phyloP scores from a whole-genome alignment of 2,888 invertebrate species.

The Masnerella sp. region DNA sequence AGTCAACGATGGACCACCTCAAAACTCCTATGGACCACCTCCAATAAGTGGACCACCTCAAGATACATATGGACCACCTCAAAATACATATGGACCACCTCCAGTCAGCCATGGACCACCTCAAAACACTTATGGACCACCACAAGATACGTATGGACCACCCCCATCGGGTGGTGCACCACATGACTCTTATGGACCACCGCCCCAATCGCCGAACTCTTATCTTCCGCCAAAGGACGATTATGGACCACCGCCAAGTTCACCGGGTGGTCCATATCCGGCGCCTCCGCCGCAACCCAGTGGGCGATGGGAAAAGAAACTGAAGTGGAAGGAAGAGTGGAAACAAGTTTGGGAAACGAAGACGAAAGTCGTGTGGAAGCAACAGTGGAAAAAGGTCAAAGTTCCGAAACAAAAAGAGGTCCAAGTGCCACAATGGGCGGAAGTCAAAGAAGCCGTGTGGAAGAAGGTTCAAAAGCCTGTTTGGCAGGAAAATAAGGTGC shows the following conservation, averaged over 20 bases:
- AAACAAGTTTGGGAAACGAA: constrained; percentile 86
- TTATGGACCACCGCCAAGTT: constrained; percentile 62
- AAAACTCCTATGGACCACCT: constrained; percentile 10
- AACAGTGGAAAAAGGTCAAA: constrained; percentile 86
- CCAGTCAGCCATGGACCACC: background rate
- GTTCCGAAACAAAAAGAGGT: constrained; percentile 79
- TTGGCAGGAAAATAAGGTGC: constrained; percentile 79
- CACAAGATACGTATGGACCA: constrained; percentile 7
- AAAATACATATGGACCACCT: constrained; percentile 9
- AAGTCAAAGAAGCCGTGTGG: constrained; percentile 88
- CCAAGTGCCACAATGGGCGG: constrained; percentile 85
- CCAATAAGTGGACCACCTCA: constrained; percentile 64
- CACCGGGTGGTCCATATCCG: constrained; percentile 40
- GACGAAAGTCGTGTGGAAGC: constrained; percentile 86
- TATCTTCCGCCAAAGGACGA: constrained; percentile 17
- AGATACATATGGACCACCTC: constrained; percentile 24
- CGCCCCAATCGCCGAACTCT: constrained; percentile 42
- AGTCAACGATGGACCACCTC: constrained; percentile 65
- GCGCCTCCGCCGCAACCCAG: constrained; percentile 78
- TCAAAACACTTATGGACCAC: constrained; percentile 40
- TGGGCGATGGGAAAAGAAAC: constrained; percentile 89
- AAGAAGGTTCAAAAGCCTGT: constrained; percentile 86
- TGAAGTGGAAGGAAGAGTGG: constrained; percentile 91
- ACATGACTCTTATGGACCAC: constrained; percentile 7
- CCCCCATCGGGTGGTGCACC: background rate